A percentile compares a stretch with the other conserved stretches of the same genome.
phyloP scores from a whole-genome alignment of 2,113 vertebrate species.

The Aythya baeri region DNA sequence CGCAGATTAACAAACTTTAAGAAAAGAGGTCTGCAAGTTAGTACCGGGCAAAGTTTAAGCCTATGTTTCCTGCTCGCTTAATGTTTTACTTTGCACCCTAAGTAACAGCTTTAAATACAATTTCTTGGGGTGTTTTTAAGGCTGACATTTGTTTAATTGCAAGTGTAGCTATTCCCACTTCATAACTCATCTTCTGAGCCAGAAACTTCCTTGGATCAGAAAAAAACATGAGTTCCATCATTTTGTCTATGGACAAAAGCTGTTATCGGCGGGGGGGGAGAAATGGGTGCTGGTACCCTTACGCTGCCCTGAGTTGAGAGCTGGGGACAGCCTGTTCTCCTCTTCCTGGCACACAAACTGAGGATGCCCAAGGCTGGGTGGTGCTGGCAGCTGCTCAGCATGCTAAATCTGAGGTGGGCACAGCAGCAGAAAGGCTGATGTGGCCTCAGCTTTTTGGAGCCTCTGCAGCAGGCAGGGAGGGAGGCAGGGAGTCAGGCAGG shows the following conservation, averaged over 20 bases:
- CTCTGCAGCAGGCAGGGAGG: neutral
- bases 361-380: neutral
- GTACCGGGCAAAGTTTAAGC: neutral
- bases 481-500: neutral
- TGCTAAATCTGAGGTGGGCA: neutral
- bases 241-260: neutral
- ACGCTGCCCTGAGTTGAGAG: neutral
- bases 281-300: neutral
- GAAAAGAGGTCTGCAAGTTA: neutral
- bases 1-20: neutral
- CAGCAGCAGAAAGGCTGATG: accelerated
- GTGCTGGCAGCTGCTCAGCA: neutral
- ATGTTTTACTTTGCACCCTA: conserved; percentile 13
- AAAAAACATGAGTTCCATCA: neutral
- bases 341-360: neutral
- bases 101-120: neutral
- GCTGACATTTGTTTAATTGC: neutral
- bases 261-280: neutral
- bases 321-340: neutral
- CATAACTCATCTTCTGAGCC: neutral
- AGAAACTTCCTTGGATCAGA: neutral
- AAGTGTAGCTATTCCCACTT: neutral
- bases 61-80: neutral
- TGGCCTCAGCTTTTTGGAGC: neutral
- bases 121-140: neutral